A percentile compares a stretch with the other conserved stretches of the same genome.
phyloP scores from a whole-genome alignment of 2,797 vertebrate genomes.

The Rhabdomys pumilio region DNA sequence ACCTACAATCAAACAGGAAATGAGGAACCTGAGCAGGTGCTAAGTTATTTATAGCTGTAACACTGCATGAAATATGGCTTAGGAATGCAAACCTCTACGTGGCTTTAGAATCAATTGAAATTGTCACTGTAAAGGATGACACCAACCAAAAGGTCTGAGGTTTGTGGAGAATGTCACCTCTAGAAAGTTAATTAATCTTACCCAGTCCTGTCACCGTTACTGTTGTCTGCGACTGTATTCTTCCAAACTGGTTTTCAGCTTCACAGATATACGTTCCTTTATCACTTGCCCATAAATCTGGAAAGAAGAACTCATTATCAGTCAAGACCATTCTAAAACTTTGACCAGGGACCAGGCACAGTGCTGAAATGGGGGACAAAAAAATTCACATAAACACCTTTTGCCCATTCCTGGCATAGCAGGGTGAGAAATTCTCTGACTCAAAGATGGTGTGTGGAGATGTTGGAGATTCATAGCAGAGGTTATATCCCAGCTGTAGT shows the following conservation, averaged over 20 bases:
- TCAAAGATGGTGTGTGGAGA: accelerated
- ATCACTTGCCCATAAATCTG: conserved; percentile 97
- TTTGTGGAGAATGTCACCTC: background rate
- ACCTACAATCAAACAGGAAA: conserved; percentile 21
- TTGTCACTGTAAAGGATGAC: background rate
- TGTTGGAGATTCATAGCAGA: background rate
- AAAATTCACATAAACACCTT: background rate
- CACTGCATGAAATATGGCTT: background rate
- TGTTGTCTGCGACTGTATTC: conserved; percentile 91
- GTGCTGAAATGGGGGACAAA: background rate
- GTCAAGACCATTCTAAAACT: background rate
- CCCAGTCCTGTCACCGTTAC: conserved; percentile 97
- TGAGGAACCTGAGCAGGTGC: background rate
- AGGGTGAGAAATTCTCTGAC: accelerated
- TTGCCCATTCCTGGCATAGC: background rate
- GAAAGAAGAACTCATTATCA: conserved; percentile 43
- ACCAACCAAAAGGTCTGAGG: background rate
- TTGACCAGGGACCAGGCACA: background rate
- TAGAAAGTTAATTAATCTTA: conserved; percentile 85
- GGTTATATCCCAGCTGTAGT: background rate
- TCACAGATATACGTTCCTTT: conserved; percentile 95
- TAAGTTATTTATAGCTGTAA: conserved; percentile 24
- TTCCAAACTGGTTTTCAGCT: conserved; percentile 97
- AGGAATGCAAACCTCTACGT: background rate
- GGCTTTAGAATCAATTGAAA: background rate